Evolutionary conservation across 2,113 vertebrate species (phyloP), one percentile per base, ranked within the genome.

Genomic region (Acrocephalus arundinaceus): DNA sequence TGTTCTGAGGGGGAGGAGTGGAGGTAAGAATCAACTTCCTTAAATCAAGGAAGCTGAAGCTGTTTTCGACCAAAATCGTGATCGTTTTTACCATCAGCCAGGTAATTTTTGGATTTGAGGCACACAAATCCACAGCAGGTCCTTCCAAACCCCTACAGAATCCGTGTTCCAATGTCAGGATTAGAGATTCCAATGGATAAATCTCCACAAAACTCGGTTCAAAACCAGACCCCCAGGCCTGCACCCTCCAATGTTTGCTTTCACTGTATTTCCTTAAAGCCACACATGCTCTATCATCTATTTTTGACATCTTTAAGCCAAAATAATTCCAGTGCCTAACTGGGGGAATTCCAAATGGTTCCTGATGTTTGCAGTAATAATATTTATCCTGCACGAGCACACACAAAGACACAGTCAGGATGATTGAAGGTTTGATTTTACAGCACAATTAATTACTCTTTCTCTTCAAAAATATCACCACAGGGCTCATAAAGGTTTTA

Each of bases 151-250:
- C 21, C 71, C 4, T 9, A 0, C 2, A 25, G 45, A 17, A 11
- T 15, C 33, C 1, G 0, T 9, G 20, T 6, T 35, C 0, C 43
- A 23, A 1, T 1, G 23, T 8, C 55, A 43, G 68, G 13, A 41
- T 45, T 11, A 23, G 55, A 31, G 37, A 65, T 4, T 37, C 17
- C 46, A 24, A 10, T 7, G 55, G 66, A 27, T 10, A 23, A 24
- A 24, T 28, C 61, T 12, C 35, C 61, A 46, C 57, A 35, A 61
- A 85, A 39, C 3, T 11, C 15, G 11, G 11, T 33, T 73, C 43
- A n/a, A 70, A 85, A 22, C 31, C 1, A 45, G n/a, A 24, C 18
- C n/a, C 51, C 39, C 35, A 25, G 24, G 14, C 55, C 57, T 61
- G 30, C 3, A 4, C 27, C 21, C 61, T 62, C 37, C 77, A 52